Conservation (phyloP, 1,140 invertebrate genomes). For the Euschistus heros region DNA sequence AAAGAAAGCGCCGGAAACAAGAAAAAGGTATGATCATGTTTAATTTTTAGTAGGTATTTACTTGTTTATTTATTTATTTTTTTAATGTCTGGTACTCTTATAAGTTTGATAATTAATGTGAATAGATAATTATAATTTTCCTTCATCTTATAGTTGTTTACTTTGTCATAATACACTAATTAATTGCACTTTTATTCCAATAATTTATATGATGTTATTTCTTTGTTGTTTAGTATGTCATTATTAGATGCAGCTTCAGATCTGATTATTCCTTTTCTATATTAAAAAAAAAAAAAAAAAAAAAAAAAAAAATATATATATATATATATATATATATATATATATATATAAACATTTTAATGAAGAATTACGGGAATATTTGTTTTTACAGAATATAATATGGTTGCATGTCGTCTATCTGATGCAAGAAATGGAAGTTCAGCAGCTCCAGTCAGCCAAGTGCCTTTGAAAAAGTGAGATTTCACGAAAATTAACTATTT, state of each 20-base stretch:
- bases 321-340: not conserved
- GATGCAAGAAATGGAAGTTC: constrained; percentile 78
- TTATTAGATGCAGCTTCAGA: no score
- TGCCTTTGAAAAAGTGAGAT: constrained; percentile 95
- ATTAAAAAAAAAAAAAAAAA: not conserved
- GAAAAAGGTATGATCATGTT: constrained; percentile 67
- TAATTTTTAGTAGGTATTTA: no score
- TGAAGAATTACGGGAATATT: not conserved
- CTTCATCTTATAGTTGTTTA: no score
- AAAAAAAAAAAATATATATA: not conserved
- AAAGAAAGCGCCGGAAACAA: constrained; percentile 88
- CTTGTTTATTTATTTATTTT: no score
- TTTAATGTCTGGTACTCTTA: no score
- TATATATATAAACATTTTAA: not conserved
- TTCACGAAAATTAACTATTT: not conserved
- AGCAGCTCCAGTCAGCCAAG: constrained; percentile 76
- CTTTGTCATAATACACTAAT: no score
- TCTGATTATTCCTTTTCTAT: no score
- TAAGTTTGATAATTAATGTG: no score
- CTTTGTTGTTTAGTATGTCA: no score
- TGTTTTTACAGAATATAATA: constrained; percentile 77
- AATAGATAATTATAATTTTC: no score
- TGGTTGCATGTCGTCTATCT: constrained; percentile 89
- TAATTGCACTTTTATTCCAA: no score
- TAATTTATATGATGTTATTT: no score